Percentiles rank a stretch among this genome's conserved stretches.
Conservation (phyloP, 35 echinoderm and acorn worm genomes). For the Apostichopus californicus region DNA sequence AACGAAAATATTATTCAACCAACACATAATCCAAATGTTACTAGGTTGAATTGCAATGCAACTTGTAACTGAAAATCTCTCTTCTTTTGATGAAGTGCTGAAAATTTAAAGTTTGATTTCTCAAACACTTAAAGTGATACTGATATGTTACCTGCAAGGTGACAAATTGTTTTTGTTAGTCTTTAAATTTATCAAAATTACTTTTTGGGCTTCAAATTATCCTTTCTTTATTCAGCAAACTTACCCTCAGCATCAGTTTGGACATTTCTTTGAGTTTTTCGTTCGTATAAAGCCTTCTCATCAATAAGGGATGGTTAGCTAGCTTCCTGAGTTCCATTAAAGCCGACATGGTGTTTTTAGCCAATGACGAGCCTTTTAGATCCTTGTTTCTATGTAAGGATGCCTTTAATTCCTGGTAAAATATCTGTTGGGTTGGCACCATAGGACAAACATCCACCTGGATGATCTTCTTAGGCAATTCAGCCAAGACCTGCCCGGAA, state of each 20-base stretch:
- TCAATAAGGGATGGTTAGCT: constrained; percentile 90
- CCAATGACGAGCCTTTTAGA: neutral
- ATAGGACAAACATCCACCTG: constrained; percentile 65
- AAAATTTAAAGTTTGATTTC: too few species aligned
- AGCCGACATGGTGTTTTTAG: constrained; percentile 62
- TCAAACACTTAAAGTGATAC: too few species aligned
- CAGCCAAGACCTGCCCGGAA: constrained; percentile 72
- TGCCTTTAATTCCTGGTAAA: constrained; percentile 66
- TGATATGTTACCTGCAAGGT: neutral
- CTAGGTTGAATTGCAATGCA: too few species aligned
- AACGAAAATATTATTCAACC: too few species aligned
- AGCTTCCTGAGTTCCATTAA: constrained; percentile 89
- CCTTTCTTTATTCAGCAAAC: neutral
- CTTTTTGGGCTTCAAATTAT: too few species aligned
- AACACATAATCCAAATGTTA: too few species aligned
- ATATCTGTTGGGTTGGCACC: constrained; percentile 54
- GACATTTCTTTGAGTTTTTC: constrained; percentile 87
- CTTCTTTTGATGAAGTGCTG: too few species aligned
- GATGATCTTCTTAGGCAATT: constrained; percentile 82
- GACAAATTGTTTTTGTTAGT: neutral
- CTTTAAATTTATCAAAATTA: neutral
- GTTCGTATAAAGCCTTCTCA: constrained; percentile 73
- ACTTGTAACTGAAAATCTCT: too few species aligned
- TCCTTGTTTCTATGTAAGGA: constrained; percentile 45
- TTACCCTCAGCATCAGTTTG: constrained; percentile 91